These are phyloP conservation scores for Amazona guildingii DNA, from an alignment of 2,113 vertebrate species.

Conservation along the genomic window DNA sequence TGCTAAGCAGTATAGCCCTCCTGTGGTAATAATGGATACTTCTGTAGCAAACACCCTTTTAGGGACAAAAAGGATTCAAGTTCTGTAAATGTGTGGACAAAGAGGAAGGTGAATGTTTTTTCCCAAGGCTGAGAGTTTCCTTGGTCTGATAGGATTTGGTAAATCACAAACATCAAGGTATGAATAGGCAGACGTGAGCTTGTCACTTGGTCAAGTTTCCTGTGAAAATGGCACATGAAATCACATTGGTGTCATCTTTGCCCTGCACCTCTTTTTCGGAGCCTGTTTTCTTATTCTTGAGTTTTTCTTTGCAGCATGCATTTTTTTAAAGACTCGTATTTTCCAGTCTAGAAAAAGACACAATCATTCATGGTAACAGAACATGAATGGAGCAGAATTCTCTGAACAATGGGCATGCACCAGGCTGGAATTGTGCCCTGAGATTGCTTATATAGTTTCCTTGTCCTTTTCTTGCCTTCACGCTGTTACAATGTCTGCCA, in stretches of 20 bases:
- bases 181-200: background rate
- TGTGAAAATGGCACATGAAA: background rate
- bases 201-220: background rate
- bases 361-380: background rate
- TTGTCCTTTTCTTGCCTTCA: background rate
- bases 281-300: background rate
- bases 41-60: background rate
- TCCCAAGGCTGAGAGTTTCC: background rate
- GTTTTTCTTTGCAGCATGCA: background rate
- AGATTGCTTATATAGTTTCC: rapidly evolving
- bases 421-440: background rate
- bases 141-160: background rate
- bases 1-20: background rate
- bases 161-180: background rate
- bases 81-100: background rate
- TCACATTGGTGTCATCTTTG: background rate
- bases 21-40: background rate
- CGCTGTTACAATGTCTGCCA: background rate
- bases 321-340: background rate
- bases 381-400: background rate
- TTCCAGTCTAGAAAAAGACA: background rate
- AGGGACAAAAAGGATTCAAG: background rate
- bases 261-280: background rate
- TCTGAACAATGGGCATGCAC: background rate
- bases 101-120: background rate